A percentile compares a stretch with the other conserved stretches of the same genome.
Conservation (phyloP, 1,140 invertebrate species). For the Drosophila baimaii region DNA sequence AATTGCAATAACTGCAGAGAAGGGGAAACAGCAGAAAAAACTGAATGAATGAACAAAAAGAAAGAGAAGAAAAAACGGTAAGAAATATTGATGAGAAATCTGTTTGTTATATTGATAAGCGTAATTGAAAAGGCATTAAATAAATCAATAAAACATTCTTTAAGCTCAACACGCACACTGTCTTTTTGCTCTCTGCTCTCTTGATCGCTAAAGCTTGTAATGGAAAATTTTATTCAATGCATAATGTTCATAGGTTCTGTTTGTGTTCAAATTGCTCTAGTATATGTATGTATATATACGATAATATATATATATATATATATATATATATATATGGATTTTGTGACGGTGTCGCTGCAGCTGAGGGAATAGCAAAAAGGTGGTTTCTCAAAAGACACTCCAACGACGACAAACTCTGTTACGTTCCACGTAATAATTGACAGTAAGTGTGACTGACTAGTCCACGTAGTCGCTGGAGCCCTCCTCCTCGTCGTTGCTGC, state of each 20-base stretch:
- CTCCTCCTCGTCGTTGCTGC: conserved; percentile 85
- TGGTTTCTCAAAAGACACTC: conserved; percentile 35
- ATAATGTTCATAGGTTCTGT: conserved; percentile 25
- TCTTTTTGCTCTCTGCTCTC: conserved; percentile 2
- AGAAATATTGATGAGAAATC: conserved; percentile 76
- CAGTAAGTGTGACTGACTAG: conserved; percentile 56
- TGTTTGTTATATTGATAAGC: conserved; percentile 82
- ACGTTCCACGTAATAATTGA: conserved; percentile 27
- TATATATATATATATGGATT: conserved; percentile 47
- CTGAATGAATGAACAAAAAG: conserved; percentile 40
- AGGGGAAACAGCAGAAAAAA: conserved; percentile 28
- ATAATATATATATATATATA: conserved; percentile 35
- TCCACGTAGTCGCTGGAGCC: conserved; percentile 84
- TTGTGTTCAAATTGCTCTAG: conserved; percentile 47
- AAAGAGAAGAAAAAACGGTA: conserved; percentile 41
- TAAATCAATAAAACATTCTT: conserved; percentile 80
- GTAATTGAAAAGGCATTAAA: conserved; percentile 79
- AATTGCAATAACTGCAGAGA: conserved; percentile 65
- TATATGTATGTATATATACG: conserved; percentile 19
- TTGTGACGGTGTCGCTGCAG: conserved; percentile 60
- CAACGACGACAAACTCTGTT: conserved; percentile 1
- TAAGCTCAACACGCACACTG: conserved; percentile 62
- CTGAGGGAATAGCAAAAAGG: conserved; percentile 47
- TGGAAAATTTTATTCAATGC: conserved; percentile 61
- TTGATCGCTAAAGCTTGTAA: conserved; percentile 63